phyloP scores from a whole-genome alignment of 2,888 invertebrate genomes.

The Scaptomyza cyrtandrae region DNA sequence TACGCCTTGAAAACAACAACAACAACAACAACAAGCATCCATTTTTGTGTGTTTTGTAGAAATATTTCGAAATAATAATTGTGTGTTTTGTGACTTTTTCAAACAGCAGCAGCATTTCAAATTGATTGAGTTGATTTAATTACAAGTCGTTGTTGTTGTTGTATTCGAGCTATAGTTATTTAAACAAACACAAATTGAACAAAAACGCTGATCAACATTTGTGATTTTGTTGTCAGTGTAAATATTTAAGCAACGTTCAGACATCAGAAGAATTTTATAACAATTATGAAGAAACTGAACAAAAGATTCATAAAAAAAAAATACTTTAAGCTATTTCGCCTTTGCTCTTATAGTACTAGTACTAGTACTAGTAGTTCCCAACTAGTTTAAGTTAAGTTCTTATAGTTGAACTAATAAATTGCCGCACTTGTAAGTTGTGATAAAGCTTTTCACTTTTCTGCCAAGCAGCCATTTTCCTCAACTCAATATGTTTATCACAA shows the following conservation, averaged over 20 bases:
- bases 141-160: neutral
- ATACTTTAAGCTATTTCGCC: too few species aligned
- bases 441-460: conserved; percentile 28
- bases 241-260: too few species aligned
- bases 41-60: neutral
- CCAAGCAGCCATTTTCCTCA: conserved; percentile 29
- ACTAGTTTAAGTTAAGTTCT: neutral
- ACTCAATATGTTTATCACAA: conserved; percentile 43
- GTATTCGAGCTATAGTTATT: neutral
- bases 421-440: conserved; percentile 32
- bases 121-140: neutral
- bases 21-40: neutral
- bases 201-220: too few species aligned
- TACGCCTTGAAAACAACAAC: neutral
- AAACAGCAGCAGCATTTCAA: neutral
- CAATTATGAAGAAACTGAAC: too few species aligned
- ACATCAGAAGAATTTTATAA: too few species aligned
- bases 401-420: conserved; percentile 26
- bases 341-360: too few species aligned
- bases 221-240: too few species aligned
- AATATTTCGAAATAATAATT: neutral
- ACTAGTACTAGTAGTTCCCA: too few species aligned
- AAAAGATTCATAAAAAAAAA: too few species aligned
- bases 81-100: neutral
- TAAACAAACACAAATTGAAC: too few species aligned